Evolutionary conservation across 2,113 vertebrate genomes (phyloP).

Genomic region (Orientallactaga bullata): DNA sequence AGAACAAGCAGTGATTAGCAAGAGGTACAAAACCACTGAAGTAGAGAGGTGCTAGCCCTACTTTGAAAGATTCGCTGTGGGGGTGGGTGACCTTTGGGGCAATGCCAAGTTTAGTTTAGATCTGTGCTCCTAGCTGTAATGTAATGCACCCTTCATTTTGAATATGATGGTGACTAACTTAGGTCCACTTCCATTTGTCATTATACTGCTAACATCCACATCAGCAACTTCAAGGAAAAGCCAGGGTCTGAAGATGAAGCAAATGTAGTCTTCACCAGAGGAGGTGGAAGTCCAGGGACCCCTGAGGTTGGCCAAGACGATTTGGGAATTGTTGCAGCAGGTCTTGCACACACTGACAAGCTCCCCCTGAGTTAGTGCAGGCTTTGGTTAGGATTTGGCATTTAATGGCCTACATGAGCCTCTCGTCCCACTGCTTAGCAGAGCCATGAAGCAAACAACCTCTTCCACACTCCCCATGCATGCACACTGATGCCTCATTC

Average conservation of each 20-base stretch:
- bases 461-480: accelerated
- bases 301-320: background rate
- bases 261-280: background rate
- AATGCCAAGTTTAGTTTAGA: background rate
- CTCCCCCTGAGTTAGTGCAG: background rate
- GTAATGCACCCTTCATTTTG: background rate
- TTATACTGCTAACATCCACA: background rate
- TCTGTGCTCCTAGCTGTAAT: background rate
- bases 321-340: background rate
- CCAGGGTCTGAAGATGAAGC: background rate
- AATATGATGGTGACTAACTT: background rate
- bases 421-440: background rate
- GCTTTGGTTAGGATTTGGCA: background rate
- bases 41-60: background rate
- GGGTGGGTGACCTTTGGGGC: background rate
- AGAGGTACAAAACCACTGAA: constrained; percentile 5
- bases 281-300: background rate
- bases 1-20: constrained; percentile 14
- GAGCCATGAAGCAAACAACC: background rate
- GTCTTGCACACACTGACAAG: background rate
- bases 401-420: background rate
- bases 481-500: background rate
- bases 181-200: background rate
- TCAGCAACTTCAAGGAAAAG: background rate
- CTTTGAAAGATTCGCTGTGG: background rate